Evolutionary conservation across 2,797 vertebrate species (phyloP), one percentile per base, ranked within the genome.

Genomic region (Coilia nasus): DNA sequence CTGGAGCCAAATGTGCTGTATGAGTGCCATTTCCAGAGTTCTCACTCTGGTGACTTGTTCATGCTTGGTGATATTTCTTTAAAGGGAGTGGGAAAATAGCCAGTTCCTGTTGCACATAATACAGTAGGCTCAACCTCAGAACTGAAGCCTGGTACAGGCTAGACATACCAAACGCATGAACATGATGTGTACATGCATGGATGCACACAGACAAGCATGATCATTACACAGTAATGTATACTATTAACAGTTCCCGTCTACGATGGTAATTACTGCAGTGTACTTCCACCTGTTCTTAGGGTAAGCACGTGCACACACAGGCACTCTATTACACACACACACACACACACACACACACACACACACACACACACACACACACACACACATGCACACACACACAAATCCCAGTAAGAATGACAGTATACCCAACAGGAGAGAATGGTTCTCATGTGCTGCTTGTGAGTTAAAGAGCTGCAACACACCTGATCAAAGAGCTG

Each of bases 401-500:
- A 56, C 62, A 31, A 62, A 59, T 81, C 59, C 6, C 60, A 23
- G 11, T 25, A 5, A 64, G n/a, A 64, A 64, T 25, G n/a, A 23
- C 7, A 7, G n/a, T 25, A 6, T 64, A 25, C 57, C 19, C 19
- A 21, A n/a, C 19, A 21, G 21, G 0, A 6, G 57, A n/a, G 19
- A 23, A 62, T 25, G 10, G 60, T 10, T 62, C 7, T 62, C 2
- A 62, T n/a, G 60, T 62, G 60, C 60, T 62, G 60, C n/a, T n/a
- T n/a, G n/a, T n/a, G n/a, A 62, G 60, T n/a, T 5, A 62, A 62
- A 2, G 62, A 21, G 17, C 1, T 78, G 35, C 19, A 17, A 94
- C 95, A 85, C 90, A 99, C 98, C 97, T 99, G 98, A 90, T 99
- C 98, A 90, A 99, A 99, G 35, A 99, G 96, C 91, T 99, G 98